Evolutionary conservation across 2,888 invertebrate genomes (phyloP), one percentile per base, ranked within the genome.

Genomic region (Schizaphis graminum): DNA sequence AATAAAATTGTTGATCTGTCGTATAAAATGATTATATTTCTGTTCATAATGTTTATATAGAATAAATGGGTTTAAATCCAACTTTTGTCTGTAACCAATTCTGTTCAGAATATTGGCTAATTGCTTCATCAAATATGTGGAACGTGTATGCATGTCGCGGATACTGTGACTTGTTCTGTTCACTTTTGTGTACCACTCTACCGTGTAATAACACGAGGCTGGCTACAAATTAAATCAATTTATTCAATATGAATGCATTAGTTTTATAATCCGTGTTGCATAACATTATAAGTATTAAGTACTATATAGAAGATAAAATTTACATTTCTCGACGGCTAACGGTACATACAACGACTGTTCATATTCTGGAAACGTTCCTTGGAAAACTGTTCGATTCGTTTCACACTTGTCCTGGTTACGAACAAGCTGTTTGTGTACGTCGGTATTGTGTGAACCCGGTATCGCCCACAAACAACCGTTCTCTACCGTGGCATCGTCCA

Each of bases 81-180:
- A 96, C 96, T 0, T 97, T 97, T 93, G 97, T 97, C 96, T 98
- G 98, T 1, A 98, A 96, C 99, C 99, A 99, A 96, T 99, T 99
- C 16, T 98, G 97, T 86, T 97, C 96, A 0, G 98, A 97, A 96
- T 98, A 99, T 94, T 96, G 96, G 57, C 98, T 97, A 94, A 97
- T 96, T 41, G 97, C 96, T 95, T 97, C 97, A 96, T 99, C 99
- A 94, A 98, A 97, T 0, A 99, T 97, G 96, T 99, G 99, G 96
- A 99, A 99, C 13, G 99, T 99, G 96, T 99, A 99, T 1, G 98
- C 98, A 95, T 98, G 98, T 61, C 99, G 97, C n/a, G 98, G 97
- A 95, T 97, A 97, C 4, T 97, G 96, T 0, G 99, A 99, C 94
- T 96, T 97, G 96, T 99, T 99, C 21, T 97, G 96, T 92, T 98